Evolutionary conservation across 2,797 vertebrate genomes (phyloP), one percentile per base, ranked within the genome.

Genomic region (Champsocephalus esox): DNA sequence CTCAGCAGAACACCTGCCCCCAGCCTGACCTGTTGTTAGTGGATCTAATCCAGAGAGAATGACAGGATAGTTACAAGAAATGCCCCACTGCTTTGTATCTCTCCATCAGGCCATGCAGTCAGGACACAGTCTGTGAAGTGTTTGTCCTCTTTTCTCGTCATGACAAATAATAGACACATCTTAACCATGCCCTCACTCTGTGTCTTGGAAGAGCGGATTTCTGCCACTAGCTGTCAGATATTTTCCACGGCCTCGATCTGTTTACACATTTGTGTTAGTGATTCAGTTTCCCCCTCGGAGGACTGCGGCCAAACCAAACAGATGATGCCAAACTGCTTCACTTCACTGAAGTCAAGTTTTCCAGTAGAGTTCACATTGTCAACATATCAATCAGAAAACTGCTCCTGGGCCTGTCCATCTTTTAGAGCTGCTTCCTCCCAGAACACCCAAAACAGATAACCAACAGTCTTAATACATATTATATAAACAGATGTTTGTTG

Each of bases 11-110:
- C 85, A 89, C 83, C 87, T 88, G 87, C 81, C 84, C 89, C 71
- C 75, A 68, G 50, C 78, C 74, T 91, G 89, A 90, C 87, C 91
- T 84, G 83, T 86, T 91, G 82, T 88, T 85, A 85, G 82, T 84
- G 83, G 78, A 88, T 82, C 84, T 70, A 84, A 59, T 84, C 88
- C 83, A 81, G 9, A 34, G 80, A 83, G 80, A 79, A 74, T 62
- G 75, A 81, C 77, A 83, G 81, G 78, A 63, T 79, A 58, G 73
- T 82, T 74, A 85, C 73, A 75, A 81, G 68, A 79, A 80, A 83
- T 68, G 80, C 83, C 73, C 73, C 54, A 48, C 48, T 57, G 72
- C 67, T 70, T 70, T 70, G 34, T 67, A 66, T 74, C 60, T 73
- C 54, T 17, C 76, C 34, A 50, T 67, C 62, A 62, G 70, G 19